phyloP scores from a whole-genome alignment of 1,140 invertebrate species.

The Thalassaphorura encarpata region DNA sequence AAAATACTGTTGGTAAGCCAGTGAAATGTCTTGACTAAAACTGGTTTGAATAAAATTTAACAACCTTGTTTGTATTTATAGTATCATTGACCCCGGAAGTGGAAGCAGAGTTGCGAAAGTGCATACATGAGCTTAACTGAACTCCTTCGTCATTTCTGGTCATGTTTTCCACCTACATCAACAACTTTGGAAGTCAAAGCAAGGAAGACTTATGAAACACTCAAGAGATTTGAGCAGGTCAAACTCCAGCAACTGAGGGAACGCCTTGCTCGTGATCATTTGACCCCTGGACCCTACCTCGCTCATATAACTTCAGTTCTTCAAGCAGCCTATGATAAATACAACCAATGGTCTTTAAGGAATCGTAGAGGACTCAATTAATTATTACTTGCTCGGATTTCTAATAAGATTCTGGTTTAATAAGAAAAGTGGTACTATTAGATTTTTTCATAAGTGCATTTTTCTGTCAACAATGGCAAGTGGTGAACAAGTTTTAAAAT shows the following conservation, averaged over 20 bases:
- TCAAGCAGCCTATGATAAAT: constrained; percentile 15
- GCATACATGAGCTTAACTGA: constrained; percentile 77
- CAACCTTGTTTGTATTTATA: constrained; percentile 35
- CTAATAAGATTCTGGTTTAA: too few relatives aligned
- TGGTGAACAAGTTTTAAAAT: too few relatives aligned
- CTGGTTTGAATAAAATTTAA: too few relatives aligned
- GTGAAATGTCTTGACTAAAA: too few relatives aligned
- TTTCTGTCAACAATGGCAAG: too few relatives aligned
- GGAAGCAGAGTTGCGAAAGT: constrained; percentile 66
- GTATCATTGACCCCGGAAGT: constrained; percentile 70
- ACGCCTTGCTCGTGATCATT: constrained; percentile 16
- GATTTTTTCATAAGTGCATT: too few relatives aligned
- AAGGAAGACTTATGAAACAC: constrained; percentile 70
- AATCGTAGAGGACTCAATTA: too few relatives aligned
- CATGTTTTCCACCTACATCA: constrained; percentile 78
- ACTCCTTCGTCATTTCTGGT: constrained; percentile 86
- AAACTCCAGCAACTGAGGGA: constrained; percentile 54
- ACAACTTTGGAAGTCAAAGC: constrained; percentile 67
- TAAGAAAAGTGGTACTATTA: too few relatives aligned
- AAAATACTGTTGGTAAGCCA: constrained; percentile 10
- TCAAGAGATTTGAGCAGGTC: constrained; percentile 74
- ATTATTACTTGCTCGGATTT: not conserved
- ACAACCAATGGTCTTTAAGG: constrained; percentile 10
- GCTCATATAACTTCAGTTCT: constrained; percentile 14
- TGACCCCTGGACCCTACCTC: constrained; percentile 2